Conservation (phyloP, 2,888 invertebrate genomes). For the Diachrysia chrysitis region DNA sequence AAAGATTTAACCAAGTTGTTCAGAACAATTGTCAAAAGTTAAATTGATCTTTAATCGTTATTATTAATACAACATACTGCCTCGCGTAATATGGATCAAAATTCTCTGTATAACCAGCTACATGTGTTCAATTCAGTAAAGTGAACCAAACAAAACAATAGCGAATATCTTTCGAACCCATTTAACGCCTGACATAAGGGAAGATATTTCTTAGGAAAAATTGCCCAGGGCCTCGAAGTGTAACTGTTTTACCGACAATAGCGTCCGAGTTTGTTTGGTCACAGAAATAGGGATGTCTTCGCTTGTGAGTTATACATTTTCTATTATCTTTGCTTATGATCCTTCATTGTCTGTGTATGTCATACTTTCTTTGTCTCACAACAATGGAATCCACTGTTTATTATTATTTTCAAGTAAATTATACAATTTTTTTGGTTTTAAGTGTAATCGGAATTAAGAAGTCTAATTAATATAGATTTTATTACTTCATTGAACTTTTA, state of each 20-base stretch:
- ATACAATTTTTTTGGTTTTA: background rate
- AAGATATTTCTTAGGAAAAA: constrained; percentile 51
- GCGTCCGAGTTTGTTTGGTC: constrained; percentile 49
- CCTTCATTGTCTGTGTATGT: constrained; percentile 35
- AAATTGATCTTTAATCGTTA: constrained; percentile 29
- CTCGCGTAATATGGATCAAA: background rate
- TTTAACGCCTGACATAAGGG: constrained; percentile 55
- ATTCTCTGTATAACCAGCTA: constrained; percentile 5
- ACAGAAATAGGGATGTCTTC: constrained; percentile 44
- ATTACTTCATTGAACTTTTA: no score
- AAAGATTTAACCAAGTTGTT: constrained; percentile 66
- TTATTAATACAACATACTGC: constrained; percentile 19
- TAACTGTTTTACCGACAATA: constrained; percentile 56
- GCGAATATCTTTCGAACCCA: constrained; percentile 46
- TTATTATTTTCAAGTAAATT: background rate
- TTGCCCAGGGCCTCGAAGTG: constrained; percentile 42
- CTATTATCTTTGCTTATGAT: constrained; percentile 44
- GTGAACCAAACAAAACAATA: constrained; percentile 37
- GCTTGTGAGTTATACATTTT: constrained; percentile 41
- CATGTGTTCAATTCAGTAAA: constrained; percentile 13
- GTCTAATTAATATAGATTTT: no score
- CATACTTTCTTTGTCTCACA: constrained; percentile 42
- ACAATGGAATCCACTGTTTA: background rate
- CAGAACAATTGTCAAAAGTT: constrained; percentile 35
- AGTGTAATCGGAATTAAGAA: background rate